Evolutionary conservation across 2,797 vertebrate species (phyloP), one percentile per base, ranked within the genome.

Genomic region (Meriones psammophilus): DNA sequence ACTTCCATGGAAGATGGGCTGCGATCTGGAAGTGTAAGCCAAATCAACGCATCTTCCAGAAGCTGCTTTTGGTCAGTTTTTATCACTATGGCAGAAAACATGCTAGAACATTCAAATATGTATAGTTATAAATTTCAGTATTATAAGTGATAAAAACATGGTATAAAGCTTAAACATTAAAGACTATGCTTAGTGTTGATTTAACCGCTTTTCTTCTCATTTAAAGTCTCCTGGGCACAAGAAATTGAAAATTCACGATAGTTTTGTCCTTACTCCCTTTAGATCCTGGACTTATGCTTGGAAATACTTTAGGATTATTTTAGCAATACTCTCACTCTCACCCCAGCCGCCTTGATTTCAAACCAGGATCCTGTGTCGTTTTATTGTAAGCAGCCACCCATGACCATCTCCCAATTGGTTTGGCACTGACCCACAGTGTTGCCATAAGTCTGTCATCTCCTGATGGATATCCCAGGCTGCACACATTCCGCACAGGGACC

Each of bases 361-460:
- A 30, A n/a, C 58, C 68, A 81, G 79, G 58, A 89, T 30, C 8
- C 15, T 8, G 8, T 24, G 42, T 58, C 50, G 9, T 78, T 95
- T 92, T 78, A 81, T 86, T 92, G 66, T 71, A 87, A 92, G 89
- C 26, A 78, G 28, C 56, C 39, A 68, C 58, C 14, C 54, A 3
- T 33, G 50, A 64, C 68, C 56, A 60, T 78, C 76, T 95, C 88
- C 81, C 60, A 24, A 2, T 20, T 77, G 13, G 6, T 87, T 92
- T 94, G 95, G 83, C 68, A 30, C 5, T 83, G 93, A 84, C 71
- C 74, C 56, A 33, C 13, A 42, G 36, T 62, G 28, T 24, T 58
- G 88, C 54, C 76, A 15, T 93, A 92, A 92, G 92, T 97, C 94
- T 97, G 92, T 98, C 96, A 96, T 97, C 68, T 46, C 77, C 85